Percentiles rank a stretch among this genome's conserved stretches.
phyloP scores from a whole-genome alignment of 2,888 invertebrate genomes.

The Nemapogon koenigi region DNA sequence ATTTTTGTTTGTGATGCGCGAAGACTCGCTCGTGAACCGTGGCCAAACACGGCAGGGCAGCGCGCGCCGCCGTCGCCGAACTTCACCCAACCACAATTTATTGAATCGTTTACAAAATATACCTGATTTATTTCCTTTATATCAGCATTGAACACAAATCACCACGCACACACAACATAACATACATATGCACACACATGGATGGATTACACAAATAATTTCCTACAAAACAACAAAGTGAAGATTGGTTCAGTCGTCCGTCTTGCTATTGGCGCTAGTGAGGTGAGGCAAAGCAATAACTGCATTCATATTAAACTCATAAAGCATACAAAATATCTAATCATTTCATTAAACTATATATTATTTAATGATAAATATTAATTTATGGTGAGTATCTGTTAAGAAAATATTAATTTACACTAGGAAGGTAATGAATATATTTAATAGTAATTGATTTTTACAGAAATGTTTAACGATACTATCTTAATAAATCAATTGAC shows the following conservation, averaged over 20 bases:
- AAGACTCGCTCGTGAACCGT: too few species aligned
- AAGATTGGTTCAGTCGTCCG: conserved; percentile 15
- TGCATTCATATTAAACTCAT: conserved; percentile 1
- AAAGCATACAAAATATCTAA: neutral
- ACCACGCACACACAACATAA: conserved; percentile 66
- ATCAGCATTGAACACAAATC: conserved; percentile 65
- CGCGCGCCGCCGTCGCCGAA: conserved; percentile 62
- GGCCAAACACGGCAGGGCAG: too few species aligned
- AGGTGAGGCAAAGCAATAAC: conserved; percentile 8
- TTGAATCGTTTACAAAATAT: conserved; percentile 54
- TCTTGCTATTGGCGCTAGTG: conserved; percentile 18
- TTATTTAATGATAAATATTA: neutral
- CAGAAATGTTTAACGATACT: too few species aligned
- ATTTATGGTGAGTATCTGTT: too few species aligned
- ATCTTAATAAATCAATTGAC: too few species aligned
- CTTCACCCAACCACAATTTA: conserved; percentile 60
- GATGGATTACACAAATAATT: conserved; percentile 19
- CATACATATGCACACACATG: conserved; percentile 47
- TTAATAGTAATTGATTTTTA: too few species aligned
- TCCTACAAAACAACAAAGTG: conserved; percentile 16
- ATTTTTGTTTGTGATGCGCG: conserved; percentile 68
- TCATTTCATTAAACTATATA: neutral
- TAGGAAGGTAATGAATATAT: too few species aligned
- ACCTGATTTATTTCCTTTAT: conserved; percentile 60
- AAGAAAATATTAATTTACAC: too few species aligned